Conservation (phyloP, 2,888 invertebrate genomes). For the Syritta pipiens region DNA sequence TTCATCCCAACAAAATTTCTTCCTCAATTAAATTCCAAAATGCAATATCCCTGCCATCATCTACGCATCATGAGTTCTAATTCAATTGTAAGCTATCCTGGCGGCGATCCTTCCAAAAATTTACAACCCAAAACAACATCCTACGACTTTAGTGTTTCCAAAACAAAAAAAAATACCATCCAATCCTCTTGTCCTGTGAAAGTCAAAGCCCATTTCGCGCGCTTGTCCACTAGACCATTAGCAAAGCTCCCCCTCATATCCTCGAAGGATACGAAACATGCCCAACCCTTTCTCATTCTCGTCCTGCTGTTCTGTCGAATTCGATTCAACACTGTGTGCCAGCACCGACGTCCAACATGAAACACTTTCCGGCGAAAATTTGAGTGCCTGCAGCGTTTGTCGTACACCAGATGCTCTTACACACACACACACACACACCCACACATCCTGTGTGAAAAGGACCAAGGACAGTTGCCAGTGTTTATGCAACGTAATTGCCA, state of each 20-base stretch:
- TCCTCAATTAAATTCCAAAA: slow-evolving; percentile 28
- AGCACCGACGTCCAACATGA: slow-evolving; percentile 4
- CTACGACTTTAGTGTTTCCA: background rate
- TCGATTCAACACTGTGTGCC: slow-evolving; percentile 9
- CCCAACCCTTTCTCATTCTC: too few relatives aligned
- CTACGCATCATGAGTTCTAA: slow-evolving; percentile 27
- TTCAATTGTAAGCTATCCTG: slow-evolving; percentile 19
- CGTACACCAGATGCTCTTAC: background rate
- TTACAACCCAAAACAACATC: background rate
- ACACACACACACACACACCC: background rate
- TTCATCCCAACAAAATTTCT: too few relatives aligned
- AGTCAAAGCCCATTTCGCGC: background rate
- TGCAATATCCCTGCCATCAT: slow-evolving; percentile 22
- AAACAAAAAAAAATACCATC: background rate
- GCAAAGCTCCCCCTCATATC: slow-evolving; percentile 23
- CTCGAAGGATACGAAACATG: slow-evolving; percentile 5
- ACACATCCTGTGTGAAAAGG: slow-evolving; percentile 11
- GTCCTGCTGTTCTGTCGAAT: slow-evolving; percentile 26
- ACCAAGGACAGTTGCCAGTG: slow-evolving; percentile 39
- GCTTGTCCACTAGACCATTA: background rate
- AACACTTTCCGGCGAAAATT: slow-evolving; percentile 44
- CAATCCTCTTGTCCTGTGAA: background rate
- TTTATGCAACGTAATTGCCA: slow-evolving; percentile 57
- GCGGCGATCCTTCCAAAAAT: slow-evolving; percentile 2
- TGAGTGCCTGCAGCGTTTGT: slow-evolving; percentile 22